These are phyloP conservation scores for Loxodonta africana DNA, from an alignment of 2,113 vertebrate species.

Conservation along the genomic window DNA sequence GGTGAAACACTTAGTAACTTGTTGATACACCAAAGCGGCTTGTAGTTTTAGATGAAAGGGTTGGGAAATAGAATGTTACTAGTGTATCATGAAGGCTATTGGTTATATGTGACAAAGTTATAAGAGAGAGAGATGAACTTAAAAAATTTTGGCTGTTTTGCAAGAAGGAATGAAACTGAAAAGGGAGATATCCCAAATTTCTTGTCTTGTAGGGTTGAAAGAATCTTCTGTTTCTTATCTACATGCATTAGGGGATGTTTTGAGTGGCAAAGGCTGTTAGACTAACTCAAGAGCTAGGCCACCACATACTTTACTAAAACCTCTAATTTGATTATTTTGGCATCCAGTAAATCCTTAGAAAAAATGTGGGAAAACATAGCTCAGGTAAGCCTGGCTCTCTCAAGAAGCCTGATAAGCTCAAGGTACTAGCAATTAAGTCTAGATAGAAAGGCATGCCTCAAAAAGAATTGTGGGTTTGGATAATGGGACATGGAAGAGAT, in stretches of 20 bases:
- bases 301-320: background rate
- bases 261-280: background rate
- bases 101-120: background rate
- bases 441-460: background rate
- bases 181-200: background rate
- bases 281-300: background rate
- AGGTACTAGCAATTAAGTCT: background rate
- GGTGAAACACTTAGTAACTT: background rate
- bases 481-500: background rate
- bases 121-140: background rate
- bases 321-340: background rate
- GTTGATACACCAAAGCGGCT: background rate
- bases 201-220: background rate
- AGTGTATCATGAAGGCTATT: background rate
- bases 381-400: background rate
- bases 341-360: background rate
- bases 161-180: background rate
- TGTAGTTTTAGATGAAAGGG: conserved; percentile 2
- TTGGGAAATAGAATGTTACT: background rate
- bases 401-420: background rate
- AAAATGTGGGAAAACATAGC: background rate
- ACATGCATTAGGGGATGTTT: background rate
- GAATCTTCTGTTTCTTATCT: background rate
- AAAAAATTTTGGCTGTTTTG: background rate
- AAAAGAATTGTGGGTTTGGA: background rate